Percentiles rank a stretch among this genome's conserved stretches.
These are phyloP conservation scores for Corynorhinus townsendii DNA, from an alignment of 2,113 vertebrate species.

Conservation along the genomic window DNA sequence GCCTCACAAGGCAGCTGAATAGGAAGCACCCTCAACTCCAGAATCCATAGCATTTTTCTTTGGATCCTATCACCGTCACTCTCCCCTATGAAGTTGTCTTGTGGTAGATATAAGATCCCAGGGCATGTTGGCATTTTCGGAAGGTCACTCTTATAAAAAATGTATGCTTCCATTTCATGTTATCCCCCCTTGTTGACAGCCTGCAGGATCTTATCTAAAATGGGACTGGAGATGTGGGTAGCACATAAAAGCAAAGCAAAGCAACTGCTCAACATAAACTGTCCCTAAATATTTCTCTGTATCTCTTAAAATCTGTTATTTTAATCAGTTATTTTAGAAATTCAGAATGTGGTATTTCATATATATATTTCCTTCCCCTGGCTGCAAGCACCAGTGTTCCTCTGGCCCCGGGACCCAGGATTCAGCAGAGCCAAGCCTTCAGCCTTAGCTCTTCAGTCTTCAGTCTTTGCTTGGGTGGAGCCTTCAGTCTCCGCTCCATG, in stretches of 20 bases:
- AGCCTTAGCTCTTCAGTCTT: no score
- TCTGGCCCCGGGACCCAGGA: no score
- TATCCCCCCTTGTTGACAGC: not conserved
- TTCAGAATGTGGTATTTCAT: not conserved
- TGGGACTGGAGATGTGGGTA: accelerated
- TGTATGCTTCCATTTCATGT: not conserved
- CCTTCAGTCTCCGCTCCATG: no score
- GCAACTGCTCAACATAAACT: not conserved
- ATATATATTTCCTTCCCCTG: not conserved
- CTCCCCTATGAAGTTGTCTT: not conserved
- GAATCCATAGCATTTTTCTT: not conserved
- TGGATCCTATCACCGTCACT: not conserved
- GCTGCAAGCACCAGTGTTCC: no score
- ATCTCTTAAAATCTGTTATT: not conserved
- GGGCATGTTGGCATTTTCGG: not conserved
- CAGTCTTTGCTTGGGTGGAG: no score
- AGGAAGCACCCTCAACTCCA: not conserved
- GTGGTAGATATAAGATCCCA: not conserved
- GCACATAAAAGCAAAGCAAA: not conserved
- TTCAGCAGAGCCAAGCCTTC: no score
- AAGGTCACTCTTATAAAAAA: not conserved
- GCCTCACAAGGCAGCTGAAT: accelerated
- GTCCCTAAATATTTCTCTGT: not conserved
- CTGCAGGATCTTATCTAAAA: not conserved
- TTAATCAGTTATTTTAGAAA: not conserved